A percentile compares a stretch with the other conserved stretches of the same genome.
phyloP scores from a whole-genome alignment of 2,797 vertebrate species.

The Sternotherus odoratus region DNA sequence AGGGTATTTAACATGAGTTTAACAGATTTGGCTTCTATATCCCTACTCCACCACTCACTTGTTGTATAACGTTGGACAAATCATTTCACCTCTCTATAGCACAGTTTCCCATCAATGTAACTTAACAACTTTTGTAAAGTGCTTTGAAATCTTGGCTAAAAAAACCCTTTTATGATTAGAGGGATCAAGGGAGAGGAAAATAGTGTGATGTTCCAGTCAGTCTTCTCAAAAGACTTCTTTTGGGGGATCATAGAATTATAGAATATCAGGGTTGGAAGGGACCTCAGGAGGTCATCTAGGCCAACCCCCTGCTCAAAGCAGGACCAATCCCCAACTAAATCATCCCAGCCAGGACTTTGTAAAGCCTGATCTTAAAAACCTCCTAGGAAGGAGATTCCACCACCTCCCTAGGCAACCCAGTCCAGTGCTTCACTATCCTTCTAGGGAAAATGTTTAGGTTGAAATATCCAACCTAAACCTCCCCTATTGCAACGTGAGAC shows the following conservation, averaged over 20 bases:
- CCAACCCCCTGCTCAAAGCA: too few relatives aligned
- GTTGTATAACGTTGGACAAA: neutral
- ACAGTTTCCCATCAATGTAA: neutral
- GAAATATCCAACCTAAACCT: too few relatives aligned
- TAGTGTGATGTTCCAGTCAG: neutral
- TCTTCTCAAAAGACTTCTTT: neutral
- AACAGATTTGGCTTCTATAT: neutral
- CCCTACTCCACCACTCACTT: neutral
- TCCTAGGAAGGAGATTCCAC: too few relatives aligned
- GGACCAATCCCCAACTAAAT: too few relatives aligned
- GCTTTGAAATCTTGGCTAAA: constrained; percentile 12
- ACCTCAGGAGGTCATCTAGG: too few relatives aligned
- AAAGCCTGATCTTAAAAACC: too few relatives aligned
- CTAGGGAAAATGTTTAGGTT: too few relatives aligned
- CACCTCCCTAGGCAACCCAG: too few relatives aligned
- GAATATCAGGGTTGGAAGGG: too few relatives aligned
- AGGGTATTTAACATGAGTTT: neutral
- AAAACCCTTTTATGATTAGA: neutral
- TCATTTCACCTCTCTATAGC: neutral
- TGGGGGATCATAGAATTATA: neutral
- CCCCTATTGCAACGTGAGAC: too few relatives aligned
- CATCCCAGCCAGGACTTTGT: too few relatives aligned
- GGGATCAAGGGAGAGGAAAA: neutral
- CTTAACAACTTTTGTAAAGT: neutral
- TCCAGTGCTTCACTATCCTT: too few relatives aligned